Conservation (phyloP, 2,888 invertebrate genomes). For the Dysmachus trigonus region DNA sequence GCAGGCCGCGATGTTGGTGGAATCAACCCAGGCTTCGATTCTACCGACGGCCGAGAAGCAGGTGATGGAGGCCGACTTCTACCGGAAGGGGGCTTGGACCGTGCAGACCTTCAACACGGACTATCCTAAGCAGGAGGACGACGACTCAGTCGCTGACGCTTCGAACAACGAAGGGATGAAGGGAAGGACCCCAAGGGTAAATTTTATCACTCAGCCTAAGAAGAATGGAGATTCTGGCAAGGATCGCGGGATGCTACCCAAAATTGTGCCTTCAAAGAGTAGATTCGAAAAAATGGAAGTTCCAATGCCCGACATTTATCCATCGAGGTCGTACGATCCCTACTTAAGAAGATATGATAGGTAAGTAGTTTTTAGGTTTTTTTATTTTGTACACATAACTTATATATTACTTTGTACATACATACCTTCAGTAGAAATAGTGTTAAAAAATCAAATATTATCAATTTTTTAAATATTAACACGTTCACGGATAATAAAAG, state of each 20-base stretch:
- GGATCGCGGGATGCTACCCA: conserved; percentile 52
- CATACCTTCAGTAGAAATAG: no score
- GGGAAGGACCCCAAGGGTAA: conserved; percentile 72
- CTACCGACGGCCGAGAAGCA: conserved; percentile 56
- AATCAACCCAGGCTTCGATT: conserved; percentile 26
- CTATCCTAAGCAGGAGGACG: conserved; percentile 55
- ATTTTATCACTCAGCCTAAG: conserved; percentile 74
- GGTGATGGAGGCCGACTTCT: conserved; percentile 67
- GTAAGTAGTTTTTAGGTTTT: conserved; percentile 51
- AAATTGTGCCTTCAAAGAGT: conserved; percentile 35
- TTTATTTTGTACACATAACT: background rate
- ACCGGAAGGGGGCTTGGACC: conserved; percentile 70
- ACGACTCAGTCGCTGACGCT: conserved; percentile 66
- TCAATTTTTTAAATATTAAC: no score
- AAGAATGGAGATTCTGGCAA: conserved; percentile 51
- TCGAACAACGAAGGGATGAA: conserved; percentile 68
- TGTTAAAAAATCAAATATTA: no score
- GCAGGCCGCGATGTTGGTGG: background rate
- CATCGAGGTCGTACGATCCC: conserved; percentile 61
- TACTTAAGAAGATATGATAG: conserved; percentile 62
- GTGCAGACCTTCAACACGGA: conserved; percentile 68
- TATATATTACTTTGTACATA: no score
- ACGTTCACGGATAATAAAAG: no score
- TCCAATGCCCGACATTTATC: conserved; percentile 56
- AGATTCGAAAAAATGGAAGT: conserved; percentile 50